Base-by-base conservation (phyloP, 2,888 invertebrate species). In the Macrosoma leucophasiata region DNA sequence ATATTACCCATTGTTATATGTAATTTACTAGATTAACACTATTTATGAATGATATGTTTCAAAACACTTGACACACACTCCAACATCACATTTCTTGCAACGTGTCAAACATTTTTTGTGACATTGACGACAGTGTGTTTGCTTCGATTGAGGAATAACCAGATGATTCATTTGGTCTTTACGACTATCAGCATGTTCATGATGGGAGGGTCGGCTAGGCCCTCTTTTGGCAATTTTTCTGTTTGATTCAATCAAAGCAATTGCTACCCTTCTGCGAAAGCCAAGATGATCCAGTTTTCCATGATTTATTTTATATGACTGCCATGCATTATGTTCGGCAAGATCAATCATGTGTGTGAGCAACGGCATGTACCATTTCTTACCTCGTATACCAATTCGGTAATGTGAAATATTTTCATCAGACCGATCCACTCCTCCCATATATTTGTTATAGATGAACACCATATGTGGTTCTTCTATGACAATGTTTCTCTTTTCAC, bases 21-120 rank as follows among this genome's bases (percentile, higher is more conserved):
- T 41, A 41, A 41, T 34, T 41, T 36, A 36, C 35, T 38, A 41
- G 35, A 41, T 35, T 38, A 38, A 41, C 35, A 41, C 33, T 38
- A 43, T 40, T 36, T 39, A 45, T 45, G 39, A 45, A 39, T 39
- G 39, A 40, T 41, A 43, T 43, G 40, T 40, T 46, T 40, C 42
- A 40, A 42, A 46, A 43, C 46, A 46, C 46, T 46, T 43, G 49
- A 45, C 41, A 46, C 41, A 41, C 41, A 42, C 40, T 40, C 43
- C 46, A 43, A 46, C 43, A 46, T 46, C 46, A 46, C 46, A 39
- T 41, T 46, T 43, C 33, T 41, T 46, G 39, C 41, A 41, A 38
- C 43, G 39, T 41, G 48, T 43, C 44, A 45, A 43, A 43, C 48
- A 45, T 45, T 45, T 43, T 41, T 45, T 48, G 41, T 42, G 42